Percentiles rank a stretch among this genome's conserved stretches.
These are phyloP conservation scores for Lota lota DNA, from an alignment of 2,113 vertebrate species.

Conservation along the genomic window DNA sequence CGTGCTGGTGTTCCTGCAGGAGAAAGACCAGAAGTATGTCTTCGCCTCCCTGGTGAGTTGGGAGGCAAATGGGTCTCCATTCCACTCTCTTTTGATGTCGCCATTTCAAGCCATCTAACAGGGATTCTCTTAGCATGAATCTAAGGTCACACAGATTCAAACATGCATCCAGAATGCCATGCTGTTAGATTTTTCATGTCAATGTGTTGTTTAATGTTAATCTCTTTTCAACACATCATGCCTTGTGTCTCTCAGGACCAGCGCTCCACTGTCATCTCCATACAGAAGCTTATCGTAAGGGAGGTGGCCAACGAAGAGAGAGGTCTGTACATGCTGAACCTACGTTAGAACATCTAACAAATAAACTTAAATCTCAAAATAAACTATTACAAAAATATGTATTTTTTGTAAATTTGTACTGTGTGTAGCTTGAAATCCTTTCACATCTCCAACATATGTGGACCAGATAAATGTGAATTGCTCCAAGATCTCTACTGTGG, in stretches of 20 bases:
- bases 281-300: conserved; percentile 89
- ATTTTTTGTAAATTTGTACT: no score
- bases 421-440: no score
- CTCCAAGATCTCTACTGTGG: no score
- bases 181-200: background rate
- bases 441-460: no score
- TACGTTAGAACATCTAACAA: no score
- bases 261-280: conserved; percentile 88
- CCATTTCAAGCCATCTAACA: background rate
- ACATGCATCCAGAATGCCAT: background rate
- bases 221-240: background rate
- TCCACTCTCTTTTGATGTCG: background rate
- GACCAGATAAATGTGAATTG: no score
- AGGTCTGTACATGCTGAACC: conserved; percentile 66
- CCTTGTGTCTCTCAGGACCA: conserved; percentile 76
- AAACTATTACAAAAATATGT: no score
- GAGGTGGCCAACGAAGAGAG: conserved; percentile 93
- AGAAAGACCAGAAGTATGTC: conserved; percentile 93
- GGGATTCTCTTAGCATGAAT: no score
- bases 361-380: no score
- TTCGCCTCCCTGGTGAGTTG: conserved; percentile 88
- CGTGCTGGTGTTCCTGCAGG: conserved; percentile 88
- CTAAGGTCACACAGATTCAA: no score
- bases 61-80: background rate
- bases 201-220: background rate